Conservation (phyloP, 1,140 invertebrate species). For the Macrostomum lignano region DNA sequence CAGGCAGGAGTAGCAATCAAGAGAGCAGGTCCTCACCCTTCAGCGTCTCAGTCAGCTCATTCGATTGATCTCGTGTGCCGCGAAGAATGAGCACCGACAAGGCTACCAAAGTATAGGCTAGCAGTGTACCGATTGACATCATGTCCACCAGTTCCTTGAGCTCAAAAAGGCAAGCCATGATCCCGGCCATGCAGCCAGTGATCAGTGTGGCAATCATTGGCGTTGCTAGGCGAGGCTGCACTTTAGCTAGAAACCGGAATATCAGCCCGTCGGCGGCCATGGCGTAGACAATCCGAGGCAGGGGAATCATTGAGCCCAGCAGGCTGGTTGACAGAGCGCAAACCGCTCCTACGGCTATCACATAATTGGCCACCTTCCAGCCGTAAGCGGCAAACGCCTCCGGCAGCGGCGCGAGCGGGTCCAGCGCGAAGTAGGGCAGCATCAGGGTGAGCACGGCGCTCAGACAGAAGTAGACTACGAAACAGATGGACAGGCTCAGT, state of each 20-base stretch:
- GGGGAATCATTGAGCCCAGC: conserved; percentile 58
- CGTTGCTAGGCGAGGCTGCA: conserved; percentile 49
- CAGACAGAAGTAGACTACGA: conserved; percentile 51
- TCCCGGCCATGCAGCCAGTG: conserved; percentile 44
- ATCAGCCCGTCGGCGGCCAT: conserved; percentile 62
- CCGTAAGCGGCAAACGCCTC: conserved; percentile 33
- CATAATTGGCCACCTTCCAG: conserved; percentile 6
- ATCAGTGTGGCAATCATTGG: conserved; percentile 51
- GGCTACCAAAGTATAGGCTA: conserved; percentile 68
- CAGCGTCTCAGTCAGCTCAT: not conserved
- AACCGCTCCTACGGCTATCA: conserved; percentile 8
- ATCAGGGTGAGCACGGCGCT: conserved; percentile 61
- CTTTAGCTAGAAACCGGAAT: conserved; percentile 41
- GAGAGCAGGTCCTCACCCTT: not conserved
- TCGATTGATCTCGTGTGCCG: not conserved
- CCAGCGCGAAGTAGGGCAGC: conserved; percentile 56
- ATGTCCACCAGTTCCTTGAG: conserved; percentile 60
- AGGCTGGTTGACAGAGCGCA: conserved; percentile 27
- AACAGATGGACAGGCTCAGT: conserved; percentile 44
- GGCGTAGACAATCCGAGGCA: conserved; percentile 56
- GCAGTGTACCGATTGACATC: conserved; percentile 71
- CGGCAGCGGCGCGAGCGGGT: conserved; percentile 50
- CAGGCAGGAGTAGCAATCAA: not conserved
- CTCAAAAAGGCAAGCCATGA: conserved; percentile 60
- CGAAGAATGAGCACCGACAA: conserved; percentile 51